These are phyloP conservation scores for Amyelois transitella DNA, from an alignment of 1,140 invertebrate genomes.

Conservation along the genomic window DNA sequence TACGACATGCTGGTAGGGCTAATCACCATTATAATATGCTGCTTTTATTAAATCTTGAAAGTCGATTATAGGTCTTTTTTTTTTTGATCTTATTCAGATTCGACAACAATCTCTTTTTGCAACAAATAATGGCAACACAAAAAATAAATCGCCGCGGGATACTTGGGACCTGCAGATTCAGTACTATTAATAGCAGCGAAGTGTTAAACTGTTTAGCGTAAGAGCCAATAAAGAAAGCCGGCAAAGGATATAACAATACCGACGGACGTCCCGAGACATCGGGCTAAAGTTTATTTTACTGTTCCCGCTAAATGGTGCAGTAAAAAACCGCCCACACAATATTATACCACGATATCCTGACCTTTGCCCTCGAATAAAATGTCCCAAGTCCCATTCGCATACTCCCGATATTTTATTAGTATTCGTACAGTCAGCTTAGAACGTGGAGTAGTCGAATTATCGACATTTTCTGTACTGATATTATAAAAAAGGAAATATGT, in stretches of 20 bases:
- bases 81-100: too few relatives aligned
- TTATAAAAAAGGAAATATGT: too few relatives aligned
- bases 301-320: constrained; percentile 48
- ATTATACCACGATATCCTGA: constrained; percentile 56
- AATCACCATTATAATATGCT: too few relatives aligned
- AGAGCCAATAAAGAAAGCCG: constrained; percentile 50
- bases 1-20: too few relatives aligned
- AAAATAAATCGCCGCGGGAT: constrained; percentile 5
- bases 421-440: not conserved
- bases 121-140: not conserved
- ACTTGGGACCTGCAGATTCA: not conserved
- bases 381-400: constrained; percentile 19
- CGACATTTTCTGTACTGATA: too few relatives aligned
- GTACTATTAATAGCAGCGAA: constrained; percentile 7
- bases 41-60: too few relatives aligned
- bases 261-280: constrained; percentile 40
- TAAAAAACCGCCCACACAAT: constrained; percentile 66
- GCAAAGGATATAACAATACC: constrained; percentile 45
- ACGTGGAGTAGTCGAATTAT: too few relatives aligned
- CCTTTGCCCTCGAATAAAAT: constrained; percentile 49
- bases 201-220: constrained; percentile 49
- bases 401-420: constrained; percentile 24
- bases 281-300: constrained; percentile 53
- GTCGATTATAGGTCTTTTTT: too few relatives aligned
- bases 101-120: not conserved